Evolutionary conservation across 2,888 invertebrate genomes (phyloP).

Genomic region (Andrena trimmerana): DNA sequence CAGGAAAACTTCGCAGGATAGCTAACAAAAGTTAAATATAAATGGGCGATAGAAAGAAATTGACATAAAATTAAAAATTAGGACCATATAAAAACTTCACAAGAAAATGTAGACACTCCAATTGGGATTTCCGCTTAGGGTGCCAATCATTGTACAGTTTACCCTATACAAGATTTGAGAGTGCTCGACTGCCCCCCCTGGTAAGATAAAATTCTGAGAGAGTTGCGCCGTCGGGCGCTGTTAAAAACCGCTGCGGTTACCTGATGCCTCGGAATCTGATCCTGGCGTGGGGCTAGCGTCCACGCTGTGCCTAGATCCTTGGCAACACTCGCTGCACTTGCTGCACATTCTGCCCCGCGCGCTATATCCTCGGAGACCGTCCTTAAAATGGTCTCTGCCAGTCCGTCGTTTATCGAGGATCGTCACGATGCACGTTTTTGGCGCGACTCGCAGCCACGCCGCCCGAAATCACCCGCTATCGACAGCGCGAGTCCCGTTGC

Average conservation of each 20-base stretch:
- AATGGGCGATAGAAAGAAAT: too few relatives aligned
- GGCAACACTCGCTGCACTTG: constrained; percentile 86
- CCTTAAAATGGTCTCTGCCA: constrained; percentile 3
- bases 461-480: constrained; percentile 23
- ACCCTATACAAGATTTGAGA: too few relatives aligned
- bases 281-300: constrained; percentile 82
- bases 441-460: constrained; percentile 1
- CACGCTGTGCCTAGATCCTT: constrained; percentile 82
- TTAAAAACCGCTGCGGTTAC: constrained; percentile 71
- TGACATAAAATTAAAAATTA: too few relatives aligned
- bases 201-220: too few relatives aligned
- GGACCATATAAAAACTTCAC: too few relatives aligned
- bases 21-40: too few relatives aligned
- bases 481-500: constrained; percentile 10
- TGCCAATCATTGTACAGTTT: too few relatives aligned
- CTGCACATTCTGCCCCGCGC: constrained; percentile 83
- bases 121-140: too few relatives aligned
- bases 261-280: constrained; percentile 83
- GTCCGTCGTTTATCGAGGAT: constrained; percentile 17
- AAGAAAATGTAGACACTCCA: too few relatives aligned
- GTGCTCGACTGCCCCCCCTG: too few relatives aligned
- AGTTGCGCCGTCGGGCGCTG: too few relatives aligned
- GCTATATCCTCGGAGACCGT: neutral
- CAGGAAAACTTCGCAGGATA: too few relatives aligned
- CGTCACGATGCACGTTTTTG: constrained; percentile 6